Base-by-base conservation (phyloP, 30 jellyfish, hydroid and myxozoan species). In the Aurelia sp. region DNA sequence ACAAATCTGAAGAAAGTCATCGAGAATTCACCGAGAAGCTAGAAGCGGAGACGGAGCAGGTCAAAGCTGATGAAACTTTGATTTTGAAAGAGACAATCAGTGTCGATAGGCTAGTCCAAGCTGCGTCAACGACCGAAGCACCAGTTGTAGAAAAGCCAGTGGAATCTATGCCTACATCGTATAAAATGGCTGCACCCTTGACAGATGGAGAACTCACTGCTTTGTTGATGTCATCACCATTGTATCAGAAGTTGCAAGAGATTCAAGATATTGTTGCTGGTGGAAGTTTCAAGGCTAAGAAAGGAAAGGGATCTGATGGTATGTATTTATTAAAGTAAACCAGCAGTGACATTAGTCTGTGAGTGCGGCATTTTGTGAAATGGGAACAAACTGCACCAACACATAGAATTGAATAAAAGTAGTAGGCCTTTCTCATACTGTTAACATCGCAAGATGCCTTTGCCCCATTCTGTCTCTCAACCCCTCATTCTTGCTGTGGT, bases 131-230 rank as follows among this genome's bases (percentile, higher is more conserved):
- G 0, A 31, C 87, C 0, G 69, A 17, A 10, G 87, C 76, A 3
- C 96, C 96, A 18, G 79, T 48, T 18, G 66, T 68, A 2, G 20
- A 83, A 20, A 72, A 87, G 27, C 74, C 71, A n/a, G 59, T 84
- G 9, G 87, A 70, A 41, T 71, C 72, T 18, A 76, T 94, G 94
- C 99, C 99, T 21, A 81, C 96, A 18, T 61, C 97, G 35, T 94
- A 71, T 70, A 66, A 62, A 59, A 79, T 88, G 96, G 88, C 99
- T 1, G 97, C 97, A 22, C 99, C 99, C 22, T 18, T 94, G 89
- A 75, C 96, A 2, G 97, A 94, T 50, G 92, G 91, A n/a, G 96
- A 89, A 53, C 68, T 94, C 79, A 81, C 88, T 0, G 79, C 93
- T 30, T 69, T 94, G 88, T 78, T 94, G 15, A 76, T 89, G 95